Base-by-base conservation (phyloP, 2,888 invertebrate species). In the Epistrophella euchroma region DNA sequence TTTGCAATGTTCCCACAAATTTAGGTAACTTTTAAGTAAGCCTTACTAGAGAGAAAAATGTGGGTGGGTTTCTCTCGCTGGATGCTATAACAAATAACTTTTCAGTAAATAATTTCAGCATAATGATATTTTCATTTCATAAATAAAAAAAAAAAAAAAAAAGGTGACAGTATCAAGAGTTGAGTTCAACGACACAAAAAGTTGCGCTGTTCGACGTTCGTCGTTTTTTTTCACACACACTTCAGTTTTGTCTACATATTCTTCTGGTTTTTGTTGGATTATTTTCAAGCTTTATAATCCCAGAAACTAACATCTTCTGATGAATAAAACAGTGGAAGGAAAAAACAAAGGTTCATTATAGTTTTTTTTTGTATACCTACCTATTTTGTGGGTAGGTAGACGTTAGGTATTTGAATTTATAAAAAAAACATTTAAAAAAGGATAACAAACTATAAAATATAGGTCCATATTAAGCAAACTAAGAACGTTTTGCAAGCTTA, bases 261-360 rank as follows among this genome's bases (percentile, higher is more conserved):
- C 62, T 22, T 68, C 72, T 80, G 80, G 72, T 79, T 85, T 76
- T 73, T 73, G 28, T 76, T 6, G 71, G 71, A 84, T 84, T 79
- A 60, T 75, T 84, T 84, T 60, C 71, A 71, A 75, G 84, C 56
- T 43, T 56, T 32, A 78, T 40, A 60, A 60, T 70, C 70, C 62
- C 64, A 75, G 32, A 78, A 74, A 19, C 47, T 35, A 56, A 37
- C 15, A 58, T 32, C 0, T 4, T 32, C 0, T 4, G 19, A 58
- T 19, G 22, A 4, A 58, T 10, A 62, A 35, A 17, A 84, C 74
- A 79, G 71, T 79, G 50, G 56, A 11, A 64, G 35, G 4, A 10
- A 58, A 25, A 76, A 76, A 37, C 19, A 66, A 70, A 37, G 22
- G 25, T 43, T 43, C 43, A 25, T 40, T 62, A 43, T 15, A 4